Evolutionary conservation across 1,140 invertebrate species (phyloP).

Genomic region (Phthorimaea operculella): DNA sequence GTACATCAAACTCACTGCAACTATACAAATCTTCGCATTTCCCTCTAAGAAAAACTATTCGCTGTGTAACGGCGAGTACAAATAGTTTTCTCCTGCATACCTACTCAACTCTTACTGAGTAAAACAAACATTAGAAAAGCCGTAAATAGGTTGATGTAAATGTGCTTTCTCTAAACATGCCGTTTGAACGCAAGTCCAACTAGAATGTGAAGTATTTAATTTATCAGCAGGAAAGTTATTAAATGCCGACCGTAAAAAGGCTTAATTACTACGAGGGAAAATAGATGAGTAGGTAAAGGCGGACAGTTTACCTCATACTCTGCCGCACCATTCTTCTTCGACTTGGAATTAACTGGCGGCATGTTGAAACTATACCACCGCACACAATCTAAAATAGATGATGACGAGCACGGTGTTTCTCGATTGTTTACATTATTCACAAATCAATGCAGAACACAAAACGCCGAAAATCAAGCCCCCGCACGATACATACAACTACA

Average conservation of each 20-base stretch:
- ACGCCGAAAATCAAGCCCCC: constrained; percentile 27
- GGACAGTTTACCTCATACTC: constrained; percentile 60
- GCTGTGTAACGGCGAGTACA: neutral
- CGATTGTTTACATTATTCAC: constrained; percentile 26
- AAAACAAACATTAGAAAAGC: constrained; percentile 1
- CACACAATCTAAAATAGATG: neutral
- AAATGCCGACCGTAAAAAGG: too few relatives aligned
- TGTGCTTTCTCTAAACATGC: neutral
- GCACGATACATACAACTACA: neutral
- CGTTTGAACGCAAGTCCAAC: too few relatives aligned
- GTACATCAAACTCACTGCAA: too few relatives aligned
- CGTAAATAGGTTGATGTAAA: neutral
- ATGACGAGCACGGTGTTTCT: neutral
- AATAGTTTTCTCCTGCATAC: neutral
- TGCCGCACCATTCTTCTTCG: constrained; percentile 48
- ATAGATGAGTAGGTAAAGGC: neutral
- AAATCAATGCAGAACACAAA: constrained; percentile 28
- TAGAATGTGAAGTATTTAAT: neutral
- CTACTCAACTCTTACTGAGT: neutral
- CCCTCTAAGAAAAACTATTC: too few relatives aligned
- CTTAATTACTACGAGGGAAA: too few relatives aligned
- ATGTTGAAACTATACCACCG: constrained; percentile 23
- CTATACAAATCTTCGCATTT: too few relatives aligned
- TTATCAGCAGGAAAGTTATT: too few relatives aligned
- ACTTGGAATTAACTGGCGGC: constrained; percentile 58